Base-by-base conservation (phyloP, 2,797 vertebrate genomes). In the Gadopsis bispinosus region DNA sequence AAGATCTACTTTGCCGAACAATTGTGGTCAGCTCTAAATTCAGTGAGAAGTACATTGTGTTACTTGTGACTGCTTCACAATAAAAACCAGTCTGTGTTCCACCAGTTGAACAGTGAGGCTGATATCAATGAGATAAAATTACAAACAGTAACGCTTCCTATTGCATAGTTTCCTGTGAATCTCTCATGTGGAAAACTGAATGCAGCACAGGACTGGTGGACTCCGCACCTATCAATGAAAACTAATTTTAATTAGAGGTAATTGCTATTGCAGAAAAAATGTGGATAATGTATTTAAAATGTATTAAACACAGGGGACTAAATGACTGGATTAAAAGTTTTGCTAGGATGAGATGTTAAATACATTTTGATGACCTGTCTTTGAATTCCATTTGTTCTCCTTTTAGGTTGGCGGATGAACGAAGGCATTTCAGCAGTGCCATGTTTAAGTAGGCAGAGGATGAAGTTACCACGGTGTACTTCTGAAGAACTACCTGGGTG, bases 401-500 rank as follows among this genome's bases (percentile, higher is more conserved):
- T 7, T 77, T 81, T n/a, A 50, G 74, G 29, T 64, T 82, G 68
- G 66, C 1, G 10, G 77, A 33, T 63, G 59, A 80, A 75, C 54
- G 7, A 64, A 79, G 65, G 59, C 77, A 47, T 84, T 81, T 89
- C 75, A 75, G 71, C 69, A 53, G 82, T 65, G 59, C 74, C 79
- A 83, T 84, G 37, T 87, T 85, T 82, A 88, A 91, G 78, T 68
- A 72, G 84, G 85, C 43, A 20, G 59, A 84, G 83, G 90, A 92
- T 91, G 86, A 86, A 84, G 89, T 92, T 90, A 90, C 88, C 63
- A 33, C 56, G 69, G 87, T 87, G 79, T 73, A 79, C 80, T 75
- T 90, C 56, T 82, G 83, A 88, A 81, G 75, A 84, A 63, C 90
- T 81, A 87, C 92, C 84, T 94, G 93, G 91, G 93, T 92, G 92